phyloP scores from a whole-genome alignment of 2,888 invertebrate species.

The Mystacides longicornis region DNA sequence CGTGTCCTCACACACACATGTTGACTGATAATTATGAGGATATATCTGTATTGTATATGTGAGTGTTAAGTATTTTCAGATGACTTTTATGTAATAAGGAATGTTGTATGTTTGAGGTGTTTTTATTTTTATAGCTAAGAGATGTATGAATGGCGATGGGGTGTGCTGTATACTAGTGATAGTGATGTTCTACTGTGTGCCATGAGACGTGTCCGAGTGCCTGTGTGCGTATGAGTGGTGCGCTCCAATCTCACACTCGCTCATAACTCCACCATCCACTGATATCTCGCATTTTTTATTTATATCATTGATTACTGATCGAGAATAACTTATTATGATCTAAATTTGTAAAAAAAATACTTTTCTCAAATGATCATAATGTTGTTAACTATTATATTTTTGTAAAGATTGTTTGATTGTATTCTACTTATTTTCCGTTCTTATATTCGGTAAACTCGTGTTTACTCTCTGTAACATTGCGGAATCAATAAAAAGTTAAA shows the following conservation, averaged over 20 bases:
- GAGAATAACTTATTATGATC: too few relatives aligned
- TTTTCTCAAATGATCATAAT: conserved; percentile 15
- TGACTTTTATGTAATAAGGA: conserved; percentile 23
- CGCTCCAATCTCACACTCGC: conserved; percentile 20
- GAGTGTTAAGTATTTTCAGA: conserved; percentile 27
- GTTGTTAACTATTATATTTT: conserved; percentile 25
- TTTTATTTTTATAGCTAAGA: conserved; percentile 18
- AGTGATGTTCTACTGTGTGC: conserved; percentile 22
- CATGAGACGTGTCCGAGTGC: conserved; percentile 10
- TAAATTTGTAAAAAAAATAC: neutral
- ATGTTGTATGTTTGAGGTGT: conserved; percentile 20
- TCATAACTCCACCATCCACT: conserved; percentile 24
- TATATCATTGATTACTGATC: too few relatives aligned
- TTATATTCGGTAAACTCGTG: conserved; percentile 20
- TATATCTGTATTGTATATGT: conserved; percentile 19
- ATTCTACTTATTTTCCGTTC: conserved; percentile 16
- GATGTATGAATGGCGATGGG: conserved; percentile 18
- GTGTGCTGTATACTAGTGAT: conserved; percentile 3
- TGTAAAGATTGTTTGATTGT: conserved; percentile 23
- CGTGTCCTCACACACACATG: neutral
- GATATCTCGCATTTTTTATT: conserved; percentile 8
- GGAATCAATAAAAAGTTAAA: conserved; percentile 21
- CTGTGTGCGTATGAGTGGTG: conserved; percentile 14
- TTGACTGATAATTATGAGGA: conserved; percentile 9
- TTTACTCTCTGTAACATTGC: conserved; percentile 23